Conservation (phyloP, 2,888 invertebrate species). For the Criorhina ranunculi region DNA sequence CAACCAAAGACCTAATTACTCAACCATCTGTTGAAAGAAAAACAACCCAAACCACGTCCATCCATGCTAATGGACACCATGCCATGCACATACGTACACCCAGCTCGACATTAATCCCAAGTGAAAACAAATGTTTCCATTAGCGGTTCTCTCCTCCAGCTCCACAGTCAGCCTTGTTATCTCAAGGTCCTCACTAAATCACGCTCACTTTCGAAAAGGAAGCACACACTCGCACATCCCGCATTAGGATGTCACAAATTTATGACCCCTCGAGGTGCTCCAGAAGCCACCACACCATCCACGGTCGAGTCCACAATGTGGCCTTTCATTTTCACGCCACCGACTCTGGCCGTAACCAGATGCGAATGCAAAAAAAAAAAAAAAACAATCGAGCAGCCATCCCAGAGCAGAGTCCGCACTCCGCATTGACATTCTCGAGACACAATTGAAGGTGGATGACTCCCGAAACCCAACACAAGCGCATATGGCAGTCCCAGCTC, state of each 20-base stretch:
- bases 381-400: constrained; percentile 21
- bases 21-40: constrained; percentile 5
- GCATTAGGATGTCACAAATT: constrained; percentile 74
- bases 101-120: constrained; percentile 26
- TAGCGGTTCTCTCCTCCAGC: constrained; percentile 35
- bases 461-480: constrained; percentile 44
- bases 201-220: constrained; percentile 74
- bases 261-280: constrained; percentile 62
- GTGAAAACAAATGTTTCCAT: constrained; percentile 69
- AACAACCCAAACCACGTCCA: not conserved
- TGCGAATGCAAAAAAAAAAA: constrained; percentile 40
- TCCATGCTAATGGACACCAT: constrained; percentile 29
- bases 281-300: constrained; percentile 17
- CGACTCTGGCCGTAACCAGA: constrained; percentile 28
- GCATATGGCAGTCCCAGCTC: constrained; percentile 16
- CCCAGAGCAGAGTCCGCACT: constrained; percentile 17
- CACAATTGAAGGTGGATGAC: constrained; percentile 64
- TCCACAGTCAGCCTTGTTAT: constrained; percentile 43
- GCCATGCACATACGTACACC: no score
- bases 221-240: constrained; percentile 43
- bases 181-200: constrained; percentile 70
- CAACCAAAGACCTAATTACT: constrained; percentile 20
- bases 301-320: not conserved
- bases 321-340: constrained; percentile 41
- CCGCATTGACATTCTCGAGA: constrained; percentile 55